phyloP scores from a whole-genome alignment of 2,113 vertebrate species.

The Epinephelus cyanopodus region DNA sequence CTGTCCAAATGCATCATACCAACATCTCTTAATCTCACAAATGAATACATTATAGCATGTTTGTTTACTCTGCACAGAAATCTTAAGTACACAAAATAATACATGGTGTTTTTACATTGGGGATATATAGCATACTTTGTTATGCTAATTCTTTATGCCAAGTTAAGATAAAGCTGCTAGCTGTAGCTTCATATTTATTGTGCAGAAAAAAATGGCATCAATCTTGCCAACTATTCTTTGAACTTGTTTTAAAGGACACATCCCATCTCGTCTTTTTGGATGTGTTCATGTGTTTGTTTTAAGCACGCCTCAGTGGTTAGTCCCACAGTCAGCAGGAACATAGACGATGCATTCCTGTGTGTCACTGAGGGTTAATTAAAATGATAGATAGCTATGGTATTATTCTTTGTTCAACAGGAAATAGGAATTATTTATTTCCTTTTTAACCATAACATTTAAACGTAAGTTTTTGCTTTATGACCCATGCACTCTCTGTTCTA shows the following conservation, averaged over 20 bases:
- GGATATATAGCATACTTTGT: too few relatives aligned
- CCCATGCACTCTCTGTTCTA: constrained; percentile 1
- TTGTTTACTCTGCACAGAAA: too few relatives aligned
- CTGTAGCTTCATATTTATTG: too few relatives aligned
- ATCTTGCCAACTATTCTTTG: not conserved
- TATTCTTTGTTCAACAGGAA: constrained; percentile 23
- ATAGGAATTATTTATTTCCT: not conserved
- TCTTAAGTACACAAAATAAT: too few relatives aligned
- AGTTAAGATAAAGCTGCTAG: too few relatives aligned
- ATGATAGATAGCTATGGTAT: constrained; percentile 23
- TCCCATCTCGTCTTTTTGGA: not conserved
- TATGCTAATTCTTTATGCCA: too few relatives aligned
- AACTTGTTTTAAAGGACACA: not conserved
- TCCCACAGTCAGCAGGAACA: constrained; percentile 17
- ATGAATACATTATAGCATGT: too few relatives aligned
- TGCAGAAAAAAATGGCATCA: too few relatives aligned
- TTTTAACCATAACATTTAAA: not conserved
- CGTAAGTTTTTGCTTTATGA: constrained; percentile 18
- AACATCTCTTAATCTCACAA: too few relatives aligned
- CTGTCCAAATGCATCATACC: too few relatives aligned
- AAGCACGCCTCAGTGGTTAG: not conserved
- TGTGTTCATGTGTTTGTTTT: constrained; percentile 16
- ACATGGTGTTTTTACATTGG: too few relatives aligned
- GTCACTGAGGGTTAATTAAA: constrained; percentile 31
- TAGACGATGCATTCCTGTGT: constrained; percentile 4